These are phyloP conservation scores for Drosophila takahashii DNA, from an alignment of 1,140 invertebrate species.

Conservation along the genomic window DNA sequence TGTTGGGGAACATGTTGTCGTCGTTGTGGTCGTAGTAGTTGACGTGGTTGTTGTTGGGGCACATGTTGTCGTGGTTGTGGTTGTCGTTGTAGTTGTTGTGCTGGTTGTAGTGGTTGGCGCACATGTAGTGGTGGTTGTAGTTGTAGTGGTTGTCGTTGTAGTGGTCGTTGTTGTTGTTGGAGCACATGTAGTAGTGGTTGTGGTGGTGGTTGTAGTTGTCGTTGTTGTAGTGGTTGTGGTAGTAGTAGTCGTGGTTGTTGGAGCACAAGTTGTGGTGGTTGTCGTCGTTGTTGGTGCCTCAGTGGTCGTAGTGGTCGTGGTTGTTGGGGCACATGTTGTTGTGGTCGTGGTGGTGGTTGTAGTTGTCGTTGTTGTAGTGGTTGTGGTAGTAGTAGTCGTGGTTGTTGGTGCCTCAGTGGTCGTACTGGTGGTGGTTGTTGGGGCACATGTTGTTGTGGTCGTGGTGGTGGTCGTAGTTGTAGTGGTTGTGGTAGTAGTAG, in stretches of 20 bases:
- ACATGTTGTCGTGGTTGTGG: slow-evolving; percentile 4
- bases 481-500: neutral
- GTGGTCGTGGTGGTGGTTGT: neutral
- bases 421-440: neutral
- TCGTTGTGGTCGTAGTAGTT: slow-evolving; percentile 10
- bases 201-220: slow-evolving; percentile 4
- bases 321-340: neutral
- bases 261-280: neutral
- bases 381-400: neutral
- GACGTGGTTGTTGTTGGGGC: slow-evolving; percentile 8
- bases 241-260: slow-evolving; percentile 5
- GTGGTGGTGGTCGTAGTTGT: slow-evolving; percentile 6
- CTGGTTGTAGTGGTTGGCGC: neutral
- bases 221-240: slow-evolving; percentile 16
- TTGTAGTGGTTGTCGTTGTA: neutral
- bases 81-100: neutral
- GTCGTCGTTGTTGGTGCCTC: slow-evolving; percentile 2
- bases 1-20: neutral
- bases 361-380: neutral
- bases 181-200: neutral
- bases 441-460: neutral
- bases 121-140: slow-evolving; percentile 4
- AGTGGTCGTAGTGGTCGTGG: neutral
- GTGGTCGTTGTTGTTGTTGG: slow-evolving; percentile 12
- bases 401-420: neutral